Evolutionary conservation across 1,140 invertebrate genomes (phyloP), one percentile per base, ranked within the genome.

Genomic region (Bombus ignitus): DNA sequence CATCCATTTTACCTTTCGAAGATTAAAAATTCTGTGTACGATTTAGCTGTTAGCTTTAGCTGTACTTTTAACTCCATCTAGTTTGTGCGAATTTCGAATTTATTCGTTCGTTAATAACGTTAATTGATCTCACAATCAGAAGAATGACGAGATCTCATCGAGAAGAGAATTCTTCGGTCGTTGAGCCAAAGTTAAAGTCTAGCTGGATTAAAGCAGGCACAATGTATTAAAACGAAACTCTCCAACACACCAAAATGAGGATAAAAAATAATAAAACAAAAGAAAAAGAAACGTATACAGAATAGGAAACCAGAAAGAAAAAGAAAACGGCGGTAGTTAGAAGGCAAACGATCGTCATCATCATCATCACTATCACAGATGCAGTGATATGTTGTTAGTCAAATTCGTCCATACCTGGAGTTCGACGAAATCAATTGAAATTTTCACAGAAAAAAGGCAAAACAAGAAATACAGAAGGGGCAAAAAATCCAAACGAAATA

Each of bases 131-230:
- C 13, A 32, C 15, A 53, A 74, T 62, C 59, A n/a, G 9, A n/a
- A 1, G 35, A 37, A 74, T 18, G 37, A 39, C 39, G 71, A 39
- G 68, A 53, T 25, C 35, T 47, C 13, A 42, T 35, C 35, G 42
- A 80, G 18, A 12, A 39, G 12, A 32, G 32, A 18, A 68, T 68
- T 53, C 39, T 42, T 32, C 25, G 8, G 25, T 42, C 6, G 65
- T 57, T n/a, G 47, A 39, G 47, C 71, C 53, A 44, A 42, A 83
- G 47, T 53, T 80, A 39, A 59, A 59, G 2, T 72, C n/a, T 42
- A 59, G 62, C 79, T 81, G 39, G 65, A 81, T 81, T 44, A 68
- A 81, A 85, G 84, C 84, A 85, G 78, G 79, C 78, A 85, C 71
- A 74, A n/a, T 42, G 10, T 74, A 66, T 66, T 71, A 81, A 85